A percentile compares a stretch with the other conserved stretches of the same genome.
Conservation (phyloP, 2,113 vertebrate genomes). For the Perca fluviatilis region DNA sequence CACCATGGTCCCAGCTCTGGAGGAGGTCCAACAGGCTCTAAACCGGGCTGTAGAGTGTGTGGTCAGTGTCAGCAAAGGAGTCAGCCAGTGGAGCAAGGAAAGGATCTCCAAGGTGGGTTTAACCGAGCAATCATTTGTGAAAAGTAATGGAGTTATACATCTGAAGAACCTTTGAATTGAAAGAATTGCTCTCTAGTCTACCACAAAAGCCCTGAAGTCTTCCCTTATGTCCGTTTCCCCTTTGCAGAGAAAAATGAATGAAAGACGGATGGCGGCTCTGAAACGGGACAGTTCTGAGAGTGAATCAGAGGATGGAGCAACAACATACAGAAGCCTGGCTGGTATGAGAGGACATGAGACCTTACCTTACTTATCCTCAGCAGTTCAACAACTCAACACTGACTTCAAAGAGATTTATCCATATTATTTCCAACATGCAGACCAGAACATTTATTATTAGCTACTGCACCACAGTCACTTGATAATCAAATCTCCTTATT, state of each 20-base stretch:
- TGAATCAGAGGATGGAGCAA: slow-evolving; percentile 87
- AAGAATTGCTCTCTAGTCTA: not conserved
- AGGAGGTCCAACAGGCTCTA: slow-evolving; percentile 91
- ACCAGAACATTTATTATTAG: slow-evolving; percentile 21
- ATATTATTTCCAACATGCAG: slow-evolving; percentile 20
- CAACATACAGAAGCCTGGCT: slow-evolving; percentile 74
- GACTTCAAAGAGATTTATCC: not conserved
- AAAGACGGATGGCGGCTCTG: slow-evolving; percentile 82
- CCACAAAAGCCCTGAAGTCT: not conserved
- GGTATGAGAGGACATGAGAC: slow-evolving; percentile 77
- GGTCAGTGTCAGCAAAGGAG: slow-evolving; percentile 90
- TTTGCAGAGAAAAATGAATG: slow-evolving; percentile 86
- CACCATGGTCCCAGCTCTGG: slow-evolving; percentile 87
- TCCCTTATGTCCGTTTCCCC: slow-evolving; percentile 5
- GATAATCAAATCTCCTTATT: slow-evolving; percentile 44
- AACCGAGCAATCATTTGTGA: not conserved
- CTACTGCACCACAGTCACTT: slow-evolving; percentile 4
- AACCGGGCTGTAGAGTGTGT: slow-evolving; percentile 89
- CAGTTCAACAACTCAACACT: not conserved
- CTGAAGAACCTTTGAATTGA: not conserved
- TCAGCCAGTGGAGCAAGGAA: slow-evolving; percentile 92
- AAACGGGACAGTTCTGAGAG: slow-evolving; percentile 82
- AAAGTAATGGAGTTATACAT: not conserved
- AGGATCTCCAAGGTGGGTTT: slow-evolving; percentile 88
- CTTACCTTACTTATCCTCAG: not conserved